A percentile compares a stretch with the other conserved stretches of the same genome.
phyloP scores from a whole-genome alignment of 2,888 invertebrate species.

The Drosophila birchii region DNA sequence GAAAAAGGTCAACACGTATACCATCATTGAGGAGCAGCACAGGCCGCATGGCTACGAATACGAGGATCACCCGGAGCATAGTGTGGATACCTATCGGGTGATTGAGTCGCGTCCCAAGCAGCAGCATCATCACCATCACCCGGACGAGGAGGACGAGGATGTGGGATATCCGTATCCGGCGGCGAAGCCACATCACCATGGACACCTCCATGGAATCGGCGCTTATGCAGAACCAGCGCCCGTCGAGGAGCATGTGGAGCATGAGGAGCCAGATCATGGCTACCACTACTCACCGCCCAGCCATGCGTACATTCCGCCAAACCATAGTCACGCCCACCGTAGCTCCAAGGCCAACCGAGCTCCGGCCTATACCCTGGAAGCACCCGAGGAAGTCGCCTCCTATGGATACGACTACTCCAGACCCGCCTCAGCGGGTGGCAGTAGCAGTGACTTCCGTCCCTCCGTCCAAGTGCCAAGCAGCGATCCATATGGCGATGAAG shows the following conservation, averaged over 20 bases:
- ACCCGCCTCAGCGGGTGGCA: not conserved
- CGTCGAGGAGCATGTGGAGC: constrained; percentile 58
- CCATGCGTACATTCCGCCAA: constrained; percentile 23
- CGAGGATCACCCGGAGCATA: constrained; percentile 44
- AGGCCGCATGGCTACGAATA: constrained; percentile 45
- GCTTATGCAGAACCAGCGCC: constrained; percentile 65
- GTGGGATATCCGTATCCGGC: constrained; percentile 58
- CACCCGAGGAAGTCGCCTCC: constrained; percentile 56
- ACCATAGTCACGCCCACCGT: constrained; percentile 21
- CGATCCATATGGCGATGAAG: constrained; percentile 49
- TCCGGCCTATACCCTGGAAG: constrained; percentile 63
- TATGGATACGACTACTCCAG: constrained; percentile 45
- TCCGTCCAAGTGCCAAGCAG: constrained; percentile 55
- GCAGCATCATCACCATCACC: constrained; percentile 32
- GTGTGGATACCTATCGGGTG: constrained; percentile 60
- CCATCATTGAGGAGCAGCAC: constrained; percentile 65
- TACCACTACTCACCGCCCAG: constrained; percentile 55
- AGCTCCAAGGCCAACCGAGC: constrained; percentile 40
- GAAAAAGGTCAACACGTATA: constrained; percentile 71
- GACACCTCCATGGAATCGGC: constrained; percentile 15
- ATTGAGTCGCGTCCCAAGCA: constrained; percentile 53
- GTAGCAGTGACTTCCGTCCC: constrained; percentile 56
- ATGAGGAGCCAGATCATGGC: constrained; percentile 19
- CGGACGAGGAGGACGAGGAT: constrained; percentile 53
- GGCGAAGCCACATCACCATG: constrained; percentile 10